Evolutionary conservation across 2,888 invertebrate species (phyloP).

Genomic region (Dichetophora obliterata): DNA sequence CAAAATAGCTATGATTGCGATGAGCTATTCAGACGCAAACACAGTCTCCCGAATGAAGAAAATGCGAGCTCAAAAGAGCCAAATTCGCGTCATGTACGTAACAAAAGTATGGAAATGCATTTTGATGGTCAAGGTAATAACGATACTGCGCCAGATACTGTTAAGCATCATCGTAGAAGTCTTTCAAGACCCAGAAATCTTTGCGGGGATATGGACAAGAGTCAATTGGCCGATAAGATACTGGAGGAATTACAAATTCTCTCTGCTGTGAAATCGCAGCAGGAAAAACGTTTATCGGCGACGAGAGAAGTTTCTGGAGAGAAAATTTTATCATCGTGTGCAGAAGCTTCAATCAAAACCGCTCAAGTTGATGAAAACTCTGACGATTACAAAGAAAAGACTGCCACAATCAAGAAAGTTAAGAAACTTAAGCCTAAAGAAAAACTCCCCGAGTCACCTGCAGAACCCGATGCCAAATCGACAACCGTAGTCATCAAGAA

Average conservation of each 20-base stretch:
- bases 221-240: slow-evolving; percentile 66
- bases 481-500: slow-evolving; percentile 57
- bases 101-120: slow-evolving; percentile 66
- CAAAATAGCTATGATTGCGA: slow-evolving; percentile 60
- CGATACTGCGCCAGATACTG: slow-evolving; percentile 37
- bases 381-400: slow-evolving; percentile 49
- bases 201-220: slow-evolving; percentile 58
- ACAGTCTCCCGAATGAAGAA: slow-evolving; percentile 55
- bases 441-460: slow-evolving; percentile 48
- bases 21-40: slow-evolving; percentile 55
- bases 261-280: slow-evolving; percentile 60
- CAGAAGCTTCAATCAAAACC: neutral
- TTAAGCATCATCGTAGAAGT: slow-evolving; percentile 54
- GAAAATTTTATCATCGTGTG: neutral
- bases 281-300: slow-evolving; percentile 47
- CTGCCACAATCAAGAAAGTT: slow-evolving; percentile 57
- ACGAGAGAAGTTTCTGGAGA: slow-evolving; percentile 28
- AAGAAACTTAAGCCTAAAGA: slow-evolving; percentile 63
- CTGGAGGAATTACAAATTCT: slow-evolving; percentile 65
- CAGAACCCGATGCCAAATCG: slow-evolving; percentile 43
- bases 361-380: slow-evolving; percentile 20
- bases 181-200: slow-evolving; percentile 55
- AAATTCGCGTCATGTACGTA: slow-evolving; percentile 58
- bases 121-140: slow-evolving; percentile 46
- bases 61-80: slow-evolving; percentile 29